A percentile compares a stretch with the other conserved stretches of the same genome.
Conservation (phyloP, 1,140 invertebrate genomes). For the Drosophila hydei region DNA sequence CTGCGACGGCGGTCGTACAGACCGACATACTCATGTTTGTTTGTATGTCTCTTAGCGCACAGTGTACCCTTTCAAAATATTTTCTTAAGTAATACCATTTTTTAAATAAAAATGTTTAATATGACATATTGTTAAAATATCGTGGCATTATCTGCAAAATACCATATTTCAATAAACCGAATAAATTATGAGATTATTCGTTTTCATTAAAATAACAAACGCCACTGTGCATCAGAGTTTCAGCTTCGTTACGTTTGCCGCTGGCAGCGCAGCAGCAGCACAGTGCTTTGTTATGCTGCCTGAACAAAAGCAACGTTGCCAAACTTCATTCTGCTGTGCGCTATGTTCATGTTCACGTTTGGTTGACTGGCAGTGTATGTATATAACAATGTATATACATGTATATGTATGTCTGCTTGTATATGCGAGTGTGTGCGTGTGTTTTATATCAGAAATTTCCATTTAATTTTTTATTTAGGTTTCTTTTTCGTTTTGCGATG, state of each 20-base stretch:
- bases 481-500: constrained; percentile 68
- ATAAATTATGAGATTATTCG: not conserved
- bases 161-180: not conserved
- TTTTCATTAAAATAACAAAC: not conserved
- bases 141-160: too few species aligned
- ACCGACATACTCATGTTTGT: constrained; percentile 48
- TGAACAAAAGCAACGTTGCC: constrained; percentile 60
- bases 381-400: not conserved
- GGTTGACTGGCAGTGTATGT: constrained; percentile 26
- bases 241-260: constrained; percentile 54
- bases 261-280: constrained; percentile 52
- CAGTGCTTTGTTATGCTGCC: constrained; percentile 52
- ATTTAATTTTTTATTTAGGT: constrained; percentile 81
- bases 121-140: too few species aligned
- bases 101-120: too few species aligned
- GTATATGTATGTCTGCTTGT: constrained; percentile 9
- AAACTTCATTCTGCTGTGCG: constrained; percentile 54
- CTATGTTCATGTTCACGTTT: constrained; percentile 50
- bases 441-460: constrained; percentile 81
- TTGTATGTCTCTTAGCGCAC: constrained; percentile 36
- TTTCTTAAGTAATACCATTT: too few species aligned
- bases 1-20: constrained; percentile 30
- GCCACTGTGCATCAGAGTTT: constrained; percentile 28
- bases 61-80: not conserved
- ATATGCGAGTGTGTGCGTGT: constrained; percentile 40